These are phyloP conservation scores for Cecidostiba fungosa DNA, from an alignment of 2,888 invertebrate species.

Conservation along the genomic window DNA sequence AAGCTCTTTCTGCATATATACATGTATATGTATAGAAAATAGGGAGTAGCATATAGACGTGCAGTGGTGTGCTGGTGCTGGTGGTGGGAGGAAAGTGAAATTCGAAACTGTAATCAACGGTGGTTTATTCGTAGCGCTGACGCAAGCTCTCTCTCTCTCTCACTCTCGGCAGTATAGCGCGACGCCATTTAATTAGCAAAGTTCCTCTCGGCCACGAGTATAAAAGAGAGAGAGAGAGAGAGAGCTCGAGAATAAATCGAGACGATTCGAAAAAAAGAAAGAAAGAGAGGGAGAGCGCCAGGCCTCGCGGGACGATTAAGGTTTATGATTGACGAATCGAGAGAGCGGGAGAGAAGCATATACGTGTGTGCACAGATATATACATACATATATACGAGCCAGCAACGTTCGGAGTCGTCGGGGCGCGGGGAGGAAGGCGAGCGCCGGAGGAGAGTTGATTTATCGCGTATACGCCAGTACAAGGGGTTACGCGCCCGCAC, in stretches of 20 bases:
- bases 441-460: conserved; percentile 51
- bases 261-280: conserved; percentile 37
- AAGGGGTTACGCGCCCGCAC: conserved; percentile 47
- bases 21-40: conserved; percentile 61
- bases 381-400: not conserved
- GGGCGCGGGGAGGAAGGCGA: not conserved
- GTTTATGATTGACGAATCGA: conserved; percentile 63
- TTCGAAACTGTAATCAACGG: conserved; percentile 62
- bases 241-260: not conserved
- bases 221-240: conserved; percentile 9
- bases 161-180: conserved; percentile 22
- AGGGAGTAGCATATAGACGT: conserved; percentile 38
- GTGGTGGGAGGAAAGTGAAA: conserved; percentile 54
- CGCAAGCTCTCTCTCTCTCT: conserved; percentile 37
- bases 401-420: not conserved
- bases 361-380: not conserved
- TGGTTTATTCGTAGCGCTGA: conserved; percentile 59
- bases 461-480: conserved; percentile 41
- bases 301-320: conserved; percentile 58
- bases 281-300: not conserved
- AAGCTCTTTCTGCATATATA: conserved; percentile 62
- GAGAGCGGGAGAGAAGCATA: not conserved
- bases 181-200: conserved; percentile 63
- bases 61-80: too few relatives aligned
- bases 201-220: conserved; percentile 46